Evolutionary conservation across 2,113 vertebrate species (phyloP), one percentile per base, ranked within the genome.

Genomic region (Tenrec ecaudatus): DNA sequence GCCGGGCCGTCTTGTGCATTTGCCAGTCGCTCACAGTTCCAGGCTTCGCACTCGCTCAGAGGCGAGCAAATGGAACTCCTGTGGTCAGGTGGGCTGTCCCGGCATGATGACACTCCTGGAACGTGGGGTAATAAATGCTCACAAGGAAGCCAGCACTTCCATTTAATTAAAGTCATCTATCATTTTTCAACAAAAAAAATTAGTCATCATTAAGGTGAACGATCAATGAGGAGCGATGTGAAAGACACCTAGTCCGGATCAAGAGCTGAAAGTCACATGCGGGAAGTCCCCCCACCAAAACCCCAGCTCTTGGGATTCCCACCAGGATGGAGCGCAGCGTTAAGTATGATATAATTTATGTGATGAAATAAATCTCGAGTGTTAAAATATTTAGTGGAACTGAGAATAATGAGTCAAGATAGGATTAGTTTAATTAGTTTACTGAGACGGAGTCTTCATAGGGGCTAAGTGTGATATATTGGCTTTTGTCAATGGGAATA

Each of bases 391-490:
- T 98, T 98, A 98, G 97, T 95, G 97, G 97, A 97, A 98, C 96
- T 96, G 96, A 98, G 98, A 98, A 97, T 98, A 98, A 98, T 98
- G 98, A 98, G 97, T 95, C 40, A 92, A 98, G 98, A 98, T 98
- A 98, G 98, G 98, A 98, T 98, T 98, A 98, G 97, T 98, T 98
- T 98, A 98, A 98, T 98, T 98, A 98, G 98, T 98, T 98, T 98
- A 98, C 98, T 97, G 98, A 98, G 98, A 98, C 97, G 95, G 96
- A 97, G 97, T 98, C 98, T 98, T 98, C 97, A 92, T 87, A 95
- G 96, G 97, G 95, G 95, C 96, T 98, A 98, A 98, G 97, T 98
- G 98, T 98, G 98, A 98, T 98, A 97, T 98, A 98, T 98, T 97
- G 97, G 97, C 95, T 98, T 98, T 98, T 98, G 98, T 98, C 98